Evolutionary conservation across 2,113 vertebrate species (phyloP).

Genomic region (Limanda limanda): DNA sequence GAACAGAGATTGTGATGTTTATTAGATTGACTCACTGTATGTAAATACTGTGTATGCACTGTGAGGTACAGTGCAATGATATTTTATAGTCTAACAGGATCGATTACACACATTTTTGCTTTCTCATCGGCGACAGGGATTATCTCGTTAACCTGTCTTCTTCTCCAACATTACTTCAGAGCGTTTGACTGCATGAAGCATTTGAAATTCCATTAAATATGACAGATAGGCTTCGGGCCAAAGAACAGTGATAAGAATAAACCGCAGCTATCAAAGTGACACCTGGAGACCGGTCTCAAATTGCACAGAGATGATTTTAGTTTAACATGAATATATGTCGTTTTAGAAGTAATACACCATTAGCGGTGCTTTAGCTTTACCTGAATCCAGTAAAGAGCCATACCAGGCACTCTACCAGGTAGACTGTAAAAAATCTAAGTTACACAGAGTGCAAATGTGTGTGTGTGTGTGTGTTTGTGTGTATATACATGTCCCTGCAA

Average conservation of each 20-base stretch:
- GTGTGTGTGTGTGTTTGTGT: neutral
- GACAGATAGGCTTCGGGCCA: neutral
- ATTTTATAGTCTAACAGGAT: too few species aligned
- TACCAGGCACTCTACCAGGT: too few species aligned
- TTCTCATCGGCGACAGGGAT: too few species aligned
- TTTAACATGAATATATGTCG: neutral
- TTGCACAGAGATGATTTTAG: neutral
- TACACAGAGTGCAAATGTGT: too few species aligned
- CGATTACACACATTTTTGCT: too few species aligned
- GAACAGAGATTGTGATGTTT: too few species aligned
- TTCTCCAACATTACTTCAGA: slow-evolving; percentile 2
- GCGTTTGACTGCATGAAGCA: slow-evolving; percentile 1
- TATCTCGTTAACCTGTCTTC: neutral
- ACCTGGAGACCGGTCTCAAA: neutral
- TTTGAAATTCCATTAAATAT: slow-evolving; percentile 3
- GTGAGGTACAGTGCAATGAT: too few species aligned
- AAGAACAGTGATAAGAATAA: neutral
- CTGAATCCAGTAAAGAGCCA: too few species aligned
- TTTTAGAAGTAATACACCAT: neutral
- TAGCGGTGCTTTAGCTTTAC: neutral
- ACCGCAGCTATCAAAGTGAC: neutral
- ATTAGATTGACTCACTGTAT: too few species aligned
- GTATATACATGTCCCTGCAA: slow-evolving; percentile 5
- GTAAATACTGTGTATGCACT: too few species aligned
- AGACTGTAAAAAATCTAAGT: too few species aligned